phyloP scores from a whole-genome alignment of 1,140 invertebrate species.

The Diorhabda elongata region DNA sequence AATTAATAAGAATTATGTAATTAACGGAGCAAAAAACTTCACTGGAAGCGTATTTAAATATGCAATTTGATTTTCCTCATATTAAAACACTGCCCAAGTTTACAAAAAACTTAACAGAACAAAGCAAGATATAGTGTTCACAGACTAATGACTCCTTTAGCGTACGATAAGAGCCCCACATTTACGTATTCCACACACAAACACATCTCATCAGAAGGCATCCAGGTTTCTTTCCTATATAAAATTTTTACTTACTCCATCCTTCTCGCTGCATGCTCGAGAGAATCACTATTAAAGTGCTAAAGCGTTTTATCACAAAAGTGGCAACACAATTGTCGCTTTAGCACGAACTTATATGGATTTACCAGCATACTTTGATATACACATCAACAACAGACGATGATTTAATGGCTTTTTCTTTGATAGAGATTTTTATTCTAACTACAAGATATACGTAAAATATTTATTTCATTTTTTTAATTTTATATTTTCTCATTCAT shows the following conservation, averaged over 20 bases:
- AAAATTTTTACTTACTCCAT: background rate
- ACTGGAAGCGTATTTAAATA: no score
- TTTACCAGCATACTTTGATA: background rate
- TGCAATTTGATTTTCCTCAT: no score
- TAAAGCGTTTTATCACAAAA: background rate
- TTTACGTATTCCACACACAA: background rate
- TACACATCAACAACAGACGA: background rate
- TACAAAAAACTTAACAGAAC: no score
- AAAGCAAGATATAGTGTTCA: background rate
- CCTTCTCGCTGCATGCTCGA: background rate
- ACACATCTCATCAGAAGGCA: background rate
- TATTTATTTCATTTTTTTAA: no score
- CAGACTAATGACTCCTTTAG: background rate
- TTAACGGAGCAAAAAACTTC: no score
- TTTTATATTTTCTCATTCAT: no score
- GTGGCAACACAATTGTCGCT: slow-evolving; percentile 1
- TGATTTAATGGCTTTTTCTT: slow-evolving; percentile 2
- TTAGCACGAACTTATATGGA: slow-evolving; percentile 2
- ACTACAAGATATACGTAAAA: background rate
- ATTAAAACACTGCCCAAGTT: no score
- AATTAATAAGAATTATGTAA: no score
- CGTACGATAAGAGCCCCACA: background rate
- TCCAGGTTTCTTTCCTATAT: background rate
- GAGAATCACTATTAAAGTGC: background rate
- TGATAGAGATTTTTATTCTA: background rate